phyloP scores from a whole-genome alignment of 2,888 invertebrate species.

The Eupithecia subumbrata region DNA sequence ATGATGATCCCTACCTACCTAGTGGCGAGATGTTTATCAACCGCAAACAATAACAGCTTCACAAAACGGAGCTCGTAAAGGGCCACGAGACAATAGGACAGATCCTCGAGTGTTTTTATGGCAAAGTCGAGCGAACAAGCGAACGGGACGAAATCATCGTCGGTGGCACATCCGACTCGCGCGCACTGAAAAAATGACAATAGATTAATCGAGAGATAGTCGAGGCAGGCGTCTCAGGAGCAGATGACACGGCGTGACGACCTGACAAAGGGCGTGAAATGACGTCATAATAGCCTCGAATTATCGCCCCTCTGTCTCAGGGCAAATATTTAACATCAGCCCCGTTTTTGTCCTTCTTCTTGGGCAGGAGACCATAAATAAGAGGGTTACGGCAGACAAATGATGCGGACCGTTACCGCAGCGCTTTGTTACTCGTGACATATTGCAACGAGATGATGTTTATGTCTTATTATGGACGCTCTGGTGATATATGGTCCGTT shows the following conservation, averaged over 20 bases:
- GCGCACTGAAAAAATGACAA: conserved; percentile 80
- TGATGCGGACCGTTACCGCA: conserved; percentile 81
- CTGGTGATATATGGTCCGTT: conserved; percentile 64
- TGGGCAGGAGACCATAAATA: conserved; percentile 80
- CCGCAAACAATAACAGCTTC: conserved; percentile 83
- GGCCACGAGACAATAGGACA: conserved; percentile 79
- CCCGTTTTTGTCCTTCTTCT: conserved; percentile 79
- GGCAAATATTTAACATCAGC: conserved; percentile 83
- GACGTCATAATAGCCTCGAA: conserved; percentile 84
- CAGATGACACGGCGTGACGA: conserved; percentile 83
- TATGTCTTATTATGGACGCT: conserved; percentile 80
- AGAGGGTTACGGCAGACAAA: conserved; percentile 77
- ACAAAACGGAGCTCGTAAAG: conserved; percentile 82
- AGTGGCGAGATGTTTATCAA: conserved; percentile 83
- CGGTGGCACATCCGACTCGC: conserved; percentile 82
- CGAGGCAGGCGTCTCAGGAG: conserved; percentile 81
- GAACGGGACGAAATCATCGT: conserved; percentile 80
- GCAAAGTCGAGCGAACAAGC: conserved; percentile 76
- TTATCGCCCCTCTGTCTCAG: conserved; percentile 84
- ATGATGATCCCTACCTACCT: conserved; percentile 81
- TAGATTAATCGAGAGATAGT: conserved; percentile 83
- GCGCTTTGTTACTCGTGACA: conserved; percentile 77
- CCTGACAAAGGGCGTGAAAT: conserved; percentile 83
- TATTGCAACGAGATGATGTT: conserved; percentile 79
- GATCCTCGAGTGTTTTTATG: conserved; percentile 79